Base-by-base conservation (phyloP, 1,140 invertebrate species). In the Drosophila bocki region DNA sequence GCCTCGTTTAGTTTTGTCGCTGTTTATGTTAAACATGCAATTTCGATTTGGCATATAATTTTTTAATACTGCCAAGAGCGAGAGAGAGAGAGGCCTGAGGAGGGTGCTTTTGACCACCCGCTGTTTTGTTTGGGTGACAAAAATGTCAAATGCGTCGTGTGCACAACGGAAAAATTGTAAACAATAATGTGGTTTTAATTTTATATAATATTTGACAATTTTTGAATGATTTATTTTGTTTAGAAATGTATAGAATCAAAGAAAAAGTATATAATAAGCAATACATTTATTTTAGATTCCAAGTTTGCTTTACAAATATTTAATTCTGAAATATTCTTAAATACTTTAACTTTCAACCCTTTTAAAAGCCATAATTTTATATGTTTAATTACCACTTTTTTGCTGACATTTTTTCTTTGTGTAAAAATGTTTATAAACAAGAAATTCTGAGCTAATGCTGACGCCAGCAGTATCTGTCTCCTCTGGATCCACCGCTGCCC, bases 11-110 rank as follows among this genome's bases (percentile, higher is more conserved):
- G 68, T 80, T 64, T 64, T 71, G 65, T 71, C 58, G 83, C 65
- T 87, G 80, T 80, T 83, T 80, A 83, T 87, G 84, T 87, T 71
- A 78, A 88, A 87, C 84, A 87, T 90, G 84, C 84, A 84, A 88
- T 90, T 88, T 90, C 84, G 84, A 90, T 88, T 88, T 88, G 80
- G 80, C 85, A 88, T 90, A 90, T 90, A 88, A 88, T 88, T 88
- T 88, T 88, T 88, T 84, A 88, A 88, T 80, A 84, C 71, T 47
- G 54, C 51, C 42, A 9, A 32, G 33, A 41, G 17, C 5, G 17
- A 37, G 32, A 9, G 33, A 37, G 32, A 9, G 33, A 7, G 29
- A 26, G 68, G 47, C 39, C 42, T 7, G 29, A 29, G 59, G 50
- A 39, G 59, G 69, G 45, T 47, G 47, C 19, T 48, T 39, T 32